These are phyloP conservation scores for Ophion slaviceki DNA, from an alignment of 2,888 invertebrate species.

Conservation along the genomic window DNA sequence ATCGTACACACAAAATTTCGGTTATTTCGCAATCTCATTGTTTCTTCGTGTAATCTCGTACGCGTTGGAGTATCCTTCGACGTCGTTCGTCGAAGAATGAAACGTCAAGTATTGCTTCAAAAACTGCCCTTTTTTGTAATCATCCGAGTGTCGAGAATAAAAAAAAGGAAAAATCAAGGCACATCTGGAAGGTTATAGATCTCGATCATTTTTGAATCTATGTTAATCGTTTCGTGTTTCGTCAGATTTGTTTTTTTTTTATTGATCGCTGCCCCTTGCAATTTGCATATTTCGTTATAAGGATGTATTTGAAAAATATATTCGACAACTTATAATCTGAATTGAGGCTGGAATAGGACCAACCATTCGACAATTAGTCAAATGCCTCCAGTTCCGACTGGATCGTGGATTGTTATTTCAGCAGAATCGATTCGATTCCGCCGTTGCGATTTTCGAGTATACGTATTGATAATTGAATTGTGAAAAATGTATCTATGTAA, in stretches of 20 bases:
- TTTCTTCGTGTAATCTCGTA: background rate
- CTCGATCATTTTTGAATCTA: slow-evolving; percentile 3
- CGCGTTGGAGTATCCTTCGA: background rate
- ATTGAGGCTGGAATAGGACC: slow-evolving; percentile 50
- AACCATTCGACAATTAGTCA: slow-evolving; percentile 43
- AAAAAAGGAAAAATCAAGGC: slow-evolving; percentile 14
- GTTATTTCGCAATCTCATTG: background rate
- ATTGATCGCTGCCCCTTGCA: background rate
- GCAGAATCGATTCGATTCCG: background rate
- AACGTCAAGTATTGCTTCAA: background rate
- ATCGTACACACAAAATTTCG: background rate
- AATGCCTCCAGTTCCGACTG: slow-evolving; percentile 13
- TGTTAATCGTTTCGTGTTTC: background rate
- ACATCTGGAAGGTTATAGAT: slow-evolving; percentile 16
- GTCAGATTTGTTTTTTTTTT: background rate
- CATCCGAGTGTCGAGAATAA: background rate
- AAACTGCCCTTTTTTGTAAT: slow-evolving; percentile 4
- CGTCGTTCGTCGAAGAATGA: background rate
- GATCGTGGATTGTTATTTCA: slow-evolving; percentile 1
- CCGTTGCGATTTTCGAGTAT: slow-evolving; percentile 5
- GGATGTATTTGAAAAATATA: slow-evolving; percentile 37
- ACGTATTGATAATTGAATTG: slow-evolving; percentile 8
- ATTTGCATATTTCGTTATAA: slow-evolving; percentile 34
- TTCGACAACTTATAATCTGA: slow-evolving; percentile 37
- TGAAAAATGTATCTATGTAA: slow-evolving; percentile 32